Conservation (phyloP, 2,113 vertebrate species). For the Tichodroma muraria region DNA sequence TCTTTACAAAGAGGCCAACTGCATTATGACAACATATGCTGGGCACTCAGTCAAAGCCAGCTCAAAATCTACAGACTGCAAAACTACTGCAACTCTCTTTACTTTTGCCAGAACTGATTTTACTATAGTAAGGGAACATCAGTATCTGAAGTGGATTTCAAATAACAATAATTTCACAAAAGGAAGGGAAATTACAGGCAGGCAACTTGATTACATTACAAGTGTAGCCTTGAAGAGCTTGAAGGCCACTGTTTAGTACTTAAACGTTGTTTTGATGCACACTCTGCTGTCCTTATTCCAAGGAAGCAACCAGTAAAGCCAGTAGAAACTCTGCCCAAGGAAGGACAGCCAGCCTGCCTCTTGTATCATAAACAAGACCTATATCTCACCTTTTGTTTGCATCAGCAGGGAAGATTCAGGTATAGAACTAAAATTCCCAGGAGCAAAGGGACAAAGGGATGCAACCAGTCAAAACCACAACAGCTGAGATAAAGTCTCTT, state of each 20-base stretch:
- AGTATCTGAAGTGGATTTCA: not conserved
- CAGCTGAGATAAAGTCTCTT: not conserved
- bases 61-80: not conserved
- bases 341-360: not conserved
- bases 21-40: not conserved
- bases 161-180: not conserved
- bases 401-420: not conserved
- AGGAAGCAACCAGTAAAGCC: not conserved
- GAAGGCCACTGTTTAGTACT: not conserved
- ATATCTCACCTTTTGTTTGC: not conserved
- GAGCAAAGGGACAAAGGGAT: not conserved
- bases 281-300: not conserved
- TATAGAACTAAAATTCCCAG: not conserved
- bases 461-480: not conserved
- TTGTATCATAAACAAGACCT: not conserved
- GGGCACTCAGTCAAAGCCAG: not conserved
- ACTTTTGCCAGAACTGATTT: not conserved
- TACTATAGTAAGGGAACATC: not conserved
- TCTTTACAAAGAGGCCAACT: not conserved
- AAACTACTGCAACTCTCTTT: not conserved
- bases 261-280: not conserved
- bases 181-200: not conserved
- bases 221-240: no score
- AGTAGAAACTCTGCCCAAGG: not conserved
- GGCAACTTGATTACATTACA: not conserved